Conservation (phyloP, 2,113 vertebrate species). For the Oreochromis aureus region DNA sequence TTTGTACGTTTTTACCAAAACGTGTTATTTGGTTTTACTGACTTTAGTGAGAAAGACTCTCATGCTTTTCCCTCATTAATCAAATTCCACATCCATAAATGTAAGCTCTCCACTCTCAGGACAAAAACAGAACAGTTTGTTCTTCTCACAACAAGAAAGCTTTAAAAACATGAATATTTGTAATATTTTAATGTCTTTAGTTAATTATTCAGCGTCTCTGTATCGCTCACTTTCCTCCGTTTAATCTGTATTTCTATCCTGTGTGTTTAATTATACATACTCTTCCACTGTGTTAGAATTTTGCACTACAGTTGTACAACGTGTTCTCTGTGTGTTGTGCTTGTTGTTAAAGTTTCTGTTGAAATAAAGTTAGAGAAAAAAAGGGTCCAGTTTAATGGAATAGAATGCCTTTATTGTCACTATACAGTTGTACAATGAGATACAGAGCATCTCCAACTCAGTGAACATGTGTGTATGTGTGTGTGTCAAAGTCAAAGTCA, state of each 20-base stretch:
- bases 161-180: background rate
- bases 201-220: background rate
- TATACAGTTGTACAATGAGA: background rate
- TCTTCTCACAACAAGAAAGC: too few species aligned
- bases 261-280: background rate
- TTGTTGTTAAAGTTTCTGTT: background rate
- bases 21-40: too few species aligned
- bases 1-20: too few species aligned
- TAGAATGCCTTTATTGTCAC: too few species aligned
- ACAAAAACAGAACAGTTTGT: too few species aligned
- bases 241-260: accelerated
- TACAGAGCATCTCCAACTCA: background rate
- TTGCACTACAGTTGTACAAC: background rate
- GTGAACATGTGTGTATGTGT: background rate
- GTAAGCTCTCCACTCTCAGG: background rate
- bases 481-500: too few species aligned
- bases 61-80: background rate
- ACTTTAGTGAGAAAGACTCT: too few species aligned
- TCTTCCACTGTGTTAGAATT: background rate
- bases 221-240: accelerated
- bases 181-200: background rate
- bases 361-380: background rate
- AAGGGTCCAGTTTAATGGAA: background rate
- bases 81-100: background rate
- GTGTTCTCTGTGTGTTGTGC: background rate